Conservation (phyloP, 1,140 invertebrate genomes). For the Philaenus spumarius region DNA sequence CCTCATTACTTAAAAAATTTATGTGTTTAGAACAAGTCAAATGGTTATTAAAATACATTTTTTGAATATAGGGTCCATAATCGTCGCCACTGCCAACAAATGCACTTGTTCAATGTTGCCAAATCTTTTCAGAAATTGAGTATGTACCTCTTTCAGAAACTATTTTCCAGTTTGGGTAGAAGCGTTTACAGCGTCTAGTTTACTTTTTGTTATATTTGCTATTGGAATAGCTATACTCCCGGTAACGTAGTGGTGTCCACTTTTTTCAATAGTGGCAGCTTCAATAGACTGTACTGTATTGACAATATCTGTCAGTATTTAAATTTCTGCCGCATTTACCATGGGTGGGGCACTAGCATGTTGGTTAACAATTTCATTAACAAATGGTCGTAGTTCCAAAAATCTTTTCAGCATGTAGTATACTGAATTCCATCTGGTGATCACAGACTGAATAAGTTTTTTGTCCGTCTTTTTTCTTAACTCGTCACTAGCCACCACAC, state of each 20-base stretch:
- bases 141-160: slow-evolving; percentile 8
- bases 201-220: too few species aligned
- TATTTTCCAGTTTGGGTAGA: neutral
- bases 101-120: slow-evolving; percentile 29
- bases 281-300: too few species aligned
- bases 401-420: slow-evolving; percentile 35
- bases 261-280: slow-evolving; percentile 9
- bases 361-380: slow-evolving; percentile 15
- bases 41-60: slow-evolving; percentile 30
- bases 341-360: slow-evolving; percentile 12
- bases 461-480: too few species aligned
- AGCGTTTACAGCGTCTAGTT: slow-evolving; percentile 9
- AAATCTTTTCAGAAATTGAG: too few species aligned
- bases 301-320: slow-evolving; percentile 13
- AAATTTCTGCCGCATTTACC: too few species aligned
- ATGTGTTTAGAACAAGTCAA: neutral
- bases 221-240: slow-evolving; percentile 1
- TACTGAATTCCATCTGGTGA: slow-evolving; percentile 36
- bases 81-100: slow-evolving; percentile 32
- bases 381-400: slow-evolving; percentile 19
- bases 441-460: slow-evolving; percentile 32
- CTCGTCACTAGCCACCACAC: slow-evolving; percentile 24
- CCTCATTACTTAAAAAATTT: neutral
- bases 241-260: slow-evolving; percentile 13
- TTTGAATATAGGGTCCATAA: slow-evolving; percentile 39